Percentiles rank a stretch among this genome's conserved stretches.
phyloP scores from a whole-genome alignment of 2,797 vertebrate species.

The Gymnocypris eckloni region DNA sequence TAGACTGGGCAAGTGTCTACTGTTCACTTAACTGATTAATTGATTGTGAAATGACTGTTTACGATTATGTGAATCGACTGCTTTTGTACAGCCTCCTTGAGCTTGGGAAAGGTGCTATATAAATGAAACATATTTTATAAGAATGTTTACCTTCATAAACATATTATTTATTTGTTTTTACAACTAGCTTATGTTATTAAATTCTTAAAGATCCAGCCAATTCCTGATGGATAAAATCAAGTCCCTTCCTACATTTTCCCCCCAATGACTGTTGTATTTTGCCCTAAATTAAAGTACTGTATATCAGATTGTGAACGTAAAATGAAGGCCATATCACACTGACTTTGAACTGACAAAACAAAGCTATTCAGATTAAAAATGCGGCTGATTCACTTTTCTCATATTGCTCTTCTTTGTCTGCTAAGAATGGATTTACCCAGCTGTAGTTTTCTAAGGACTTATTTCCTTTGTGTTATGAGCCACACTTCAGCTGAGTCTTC shows the following conservation, averaged over 20 bases:
- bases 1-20: too few relatives aligned
- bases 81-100: too few relatives aligned
- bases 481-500: slow-evolving; percentile 17
- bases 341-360: neutral
- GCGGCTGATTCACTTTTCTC: neutral
- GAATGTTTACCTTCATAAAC: neutral
- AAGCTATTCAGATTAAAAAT: neutral
- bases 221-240: neutral
- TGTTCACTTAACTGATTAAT: too few relatives aligned
- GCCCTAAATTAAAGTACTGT: neutral
- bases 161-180: neutral
- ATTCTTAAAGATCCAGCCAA: neutral
- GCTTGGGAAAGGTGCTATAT: too few relatives aligned
- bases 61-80: too few relatives aligned
- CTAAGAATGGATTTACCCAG: neutral
- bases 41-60: too few relatives aligned
- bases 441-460: neutral
- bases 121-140: too few relatives aligned
- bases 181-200: neutral
- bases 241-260: neutral
- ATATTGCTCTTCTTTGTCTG: slow-evolving; percentile 25
- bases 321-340: neutral
- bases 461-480: slow-evolving; percentile 1
- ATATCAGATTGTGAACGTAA: neutral
- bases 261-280: neutral